phyloP scores from a whole-genome alignment of 2,113 vertebrate genomes.

The Platichthys flesus region DNA sequence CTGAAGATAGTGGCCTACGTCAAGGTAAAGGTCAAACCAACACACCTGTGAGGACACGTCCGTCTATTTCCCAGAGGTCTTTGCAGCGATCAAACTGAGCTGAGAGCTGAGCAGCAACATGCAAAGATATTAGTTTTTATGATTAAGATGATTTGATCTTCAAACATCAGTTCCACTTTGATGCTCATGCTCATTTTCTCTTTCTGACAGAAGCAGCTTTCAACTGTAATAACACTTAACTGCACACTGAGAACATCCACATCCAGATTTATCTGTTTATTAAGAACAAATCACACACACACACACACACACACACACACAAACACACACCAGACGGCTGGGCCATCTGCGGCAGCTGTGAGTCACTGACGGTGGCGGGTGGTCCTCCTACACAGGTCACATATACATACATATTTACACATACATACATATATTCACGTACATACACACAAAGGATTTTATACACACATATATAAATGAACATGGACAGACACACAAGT shows the following conservation, averaged over 20 bases:
- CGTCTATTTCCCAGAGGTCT: no score
- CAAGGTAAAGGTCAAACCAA: slow-evolving; percentile 81
- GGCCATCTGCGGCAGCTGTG: slow-evolving; percentile 76
- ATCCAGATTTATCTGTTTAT: slow-evolving; percentile 25
- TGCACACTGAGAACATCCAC: neutral
- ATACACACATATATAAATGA: neutral
- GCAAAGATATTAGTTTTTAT: no score
- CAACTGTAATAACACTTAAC: neutral
- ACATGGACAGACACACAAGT: neutral
- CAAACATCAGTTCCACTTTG: neutral
- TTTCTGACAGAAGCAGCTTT: neutral
- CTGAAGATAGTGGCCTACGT: slow-evolving; percentile 97
- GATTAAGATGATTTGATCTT: neutral
- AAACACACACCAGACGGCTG: slow-evolving; percentile 63
- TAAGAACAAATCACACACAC: slow-evolving; percentile 16
- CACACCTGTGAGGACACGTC: no score
- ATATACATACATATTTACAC: neutral
- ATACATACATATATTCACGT: slow-evolving; percentile 1
- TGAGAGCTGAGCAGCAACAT: neutral
- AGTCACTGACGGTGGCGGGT: slow-evolving; percentile 68
- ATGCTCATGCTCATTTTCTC: neutral
- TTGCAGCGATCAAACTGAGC: no score
- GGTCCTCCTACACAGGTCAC: slow-evolving; percentile 62
- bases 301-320: slow-evolving; percentile 32
- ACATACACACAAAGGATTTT: no score